Evolutionary conservation across 1,140 invertebrate species (phyloP).

Genomic region (Chironomus striatipennis): DNA sequence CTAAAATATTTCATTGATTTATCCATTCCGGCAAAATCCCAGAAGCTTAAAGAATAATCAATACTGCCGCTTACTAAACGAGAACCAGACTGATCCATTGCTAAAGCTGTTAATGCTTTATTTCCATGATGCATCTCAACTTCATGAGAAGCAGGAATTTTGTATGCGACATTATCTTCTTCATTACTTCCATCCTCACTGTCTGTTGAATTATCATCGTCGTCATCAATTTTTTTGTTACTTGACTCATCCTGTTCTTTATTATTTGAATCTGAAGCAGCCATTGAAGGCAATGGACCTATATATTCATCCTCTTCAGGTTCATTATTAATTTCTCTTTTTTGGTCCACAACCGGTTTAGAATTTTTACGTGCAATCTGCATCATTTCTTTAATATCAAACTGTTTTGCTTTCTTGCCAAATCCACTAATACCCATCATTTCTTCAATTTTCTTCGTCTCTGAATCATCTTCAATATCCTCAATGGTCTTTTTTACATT

Average conservation of each 20-base stretch:
- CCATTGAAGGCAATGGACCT: constrained; percentile 32
- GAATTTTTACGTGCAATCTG: constrained; percentile 30
- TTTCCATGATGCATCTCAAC: constrained; percentile 75
- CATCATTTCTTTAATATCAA: constrained; percentile 51
- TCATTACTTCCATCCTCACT: constrained; percentile 47
- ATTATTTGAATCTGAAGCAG: constrained; percentile 28
- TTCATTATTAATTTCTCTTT: constrained; percentile 26
- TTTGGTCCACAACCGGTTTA: background rate
- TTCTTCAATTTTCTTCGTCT: constrained; percentile 54
- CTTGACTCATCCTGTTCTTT: constrained; percentile 37
- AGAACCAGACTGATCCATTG: constrained; percentile 86
- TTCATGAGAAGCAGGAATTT: constrained; percentile 73
- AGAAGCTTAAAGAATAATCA: constrained; percentile 93
- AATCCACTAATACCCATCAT: constrained; percentile 69
- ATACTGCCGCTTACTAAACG: constrained; percentile 85
- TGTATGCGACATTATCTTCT: constrained; percentile 45
- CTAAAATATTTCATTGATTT: constrained; percentile 80
- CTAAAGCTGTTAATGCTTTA: constrained; percentile 79
- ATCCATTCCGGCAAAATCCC: constrained; percentile 99
- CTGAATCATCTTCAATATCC: constrained; percentile 57
- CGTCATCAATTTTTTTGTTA: constrained; percentile 30
- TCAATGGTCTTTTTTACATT: constrained; percentile 45
- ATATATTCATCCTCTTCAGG: constrained; percentile 31
- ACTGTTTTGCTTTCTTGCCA: constrained; percentile 68
- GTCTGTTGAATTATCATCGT: constrained; percentile 41